Evolutionary conservation across 2,113 vertebrate species (phyloP).

Genomic region (Varanus salvator): DNA sequence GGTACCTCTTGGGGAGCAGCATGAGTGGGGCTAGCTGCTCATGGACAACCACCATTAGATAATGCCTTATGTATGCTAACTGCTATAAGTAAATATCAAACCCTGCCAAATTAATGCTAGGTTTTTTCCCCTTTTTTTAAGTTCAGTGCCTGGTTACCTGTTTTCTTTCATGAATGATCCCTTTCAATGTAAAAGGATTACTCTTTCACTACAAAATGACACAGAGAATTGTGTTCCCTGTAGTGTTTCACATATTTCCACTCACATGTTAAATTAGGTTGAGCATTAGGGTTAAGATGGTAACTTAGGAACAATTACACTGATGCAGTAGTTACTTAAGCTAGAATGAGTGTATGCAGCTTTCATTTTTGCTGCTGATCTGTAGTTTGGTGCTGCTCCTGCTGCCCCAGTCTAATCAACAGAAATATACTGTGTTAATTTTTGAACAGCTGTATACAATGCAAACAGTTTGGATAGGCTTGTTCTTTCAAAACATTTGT

Average conservation of each 20-base stretch:
- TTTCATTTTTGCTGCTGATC: neutral
- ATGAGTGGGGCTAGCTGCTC: no score
- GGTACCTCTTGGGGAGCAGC: no score
- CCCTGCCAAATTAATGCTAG: neutral
- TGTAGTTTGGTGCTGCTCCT: neutral
- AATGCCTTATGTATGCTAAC: no score
- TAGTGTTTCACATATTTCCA: neutral
- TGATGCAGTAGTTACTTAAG: neutral
- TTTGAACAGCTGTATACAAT: neutral
- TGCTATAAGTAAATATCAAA: no score
- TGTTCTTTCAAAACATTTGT: slow-evolving; percentile 21
- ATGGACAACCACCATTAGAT: no score
- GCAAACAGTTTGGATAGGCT: neutral
- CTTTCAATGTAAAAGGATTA: neutral
- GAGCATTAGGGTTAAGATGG: neutral
- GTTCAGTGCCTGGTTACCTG: neutral
- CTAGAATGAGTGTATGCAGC: neutral
- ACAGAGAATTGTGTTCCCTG: neutral
- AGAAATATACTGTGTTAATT: slow-evolving; percentile 14
- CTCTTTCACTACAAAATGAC: neutral
- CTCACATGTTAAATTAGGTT: neutral
- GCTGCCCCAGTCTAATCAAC: slow-evolving; percentile 3
- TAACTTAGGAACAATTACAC: neutral
- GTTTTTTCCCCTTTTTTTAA: neutral
- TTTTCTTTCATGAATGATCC: neutral